phyloP scores from a whole-genome alignment of 2,797 vertebrate species.

The Mycteria americana region DNA sequence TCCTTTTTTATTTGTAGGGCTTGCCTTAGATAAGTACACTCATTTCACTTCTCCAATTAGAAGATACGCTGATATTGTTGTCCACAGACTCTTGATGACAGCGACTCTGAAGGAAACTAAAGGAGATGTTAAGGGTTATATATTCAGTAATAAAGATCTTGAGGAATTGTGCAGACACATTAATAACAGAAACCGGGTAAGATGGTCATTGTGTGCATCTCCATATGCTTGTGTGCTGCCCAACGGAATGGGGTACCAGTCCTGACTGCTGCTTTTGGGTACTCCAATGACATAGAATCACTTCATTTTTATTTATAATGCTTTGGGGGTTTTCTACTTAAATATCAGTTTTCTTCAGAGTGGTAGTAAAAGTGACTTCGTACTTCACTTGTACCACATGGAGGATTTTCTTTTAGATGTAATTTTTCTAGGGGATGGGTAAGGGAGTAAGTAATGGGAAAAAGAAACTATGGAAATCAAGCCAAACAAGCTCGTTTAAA shows the following conservation, averaged over 20 bases:
- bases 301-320: not conserved
- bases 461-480: not conserved
- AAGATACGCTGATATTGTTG: conserved; percentile 91
- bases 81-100: conserved; percentile 87
- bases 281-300: rapidly evolving
- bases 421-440: rapidly evolving
- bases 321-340: not conserved
- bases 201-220: not conserved
- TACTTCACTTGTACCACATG: not conserved
- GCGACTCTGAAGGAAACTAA: conserved; percentile 73
- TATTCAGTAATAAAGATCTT: conserved; percentile 82
- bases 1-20: conserved; percentile 71
- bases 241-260: rapidly evolving
- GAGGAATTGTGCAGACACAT: conserved; percentile 88
- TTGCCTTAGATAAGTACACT: conserved; percentile 93
- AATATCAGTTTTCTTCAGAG: not conserved
- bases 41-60: conserved; percentile 98
- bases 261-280: not conserved
- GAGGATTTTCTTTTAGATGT: not conserved
- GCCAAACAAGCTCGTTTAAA: rapidly evolving
- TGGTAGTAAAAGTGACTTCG: not conserved
- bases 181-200: conserved; percentile 90
- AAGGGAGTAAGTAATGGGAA: not conserved
- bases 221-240: rapidly evolving
- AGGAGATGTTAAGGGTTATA: conserved; percentile 22